A percentile compares a stretch with the other conserved stretches of the same genome.
Evolutionary conservation across 2,888 invertebrate species (phyloP).

Genomic region (Ctena decussata): DNA sequence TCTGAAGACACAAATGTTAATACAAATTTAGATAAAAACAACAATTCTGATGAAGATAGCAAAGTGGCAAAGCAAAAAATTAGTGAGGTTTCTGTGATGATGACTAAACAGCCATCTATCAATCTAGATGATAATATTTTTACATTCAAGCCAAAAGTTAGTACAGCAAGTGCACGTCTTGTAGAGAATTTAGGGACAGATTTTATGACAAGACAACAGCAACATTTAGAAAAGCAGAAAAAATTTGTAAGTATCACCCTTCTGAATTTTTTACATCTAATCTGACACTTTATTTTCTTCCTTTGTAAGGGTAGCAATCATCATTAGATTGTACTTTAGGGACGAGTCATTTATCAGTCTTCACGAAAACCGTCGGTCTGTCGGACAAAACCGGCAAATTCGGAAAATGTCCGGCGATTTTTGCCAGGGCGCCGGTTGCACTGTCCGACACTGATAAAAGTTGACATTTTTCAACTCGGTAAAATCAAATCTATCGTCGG

Average conservation of each 20-base stretch:
- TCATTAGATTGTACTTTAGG: too few species aligned
- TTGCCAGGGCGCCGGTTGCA: too few species aligned
- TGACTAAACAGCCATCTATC: constrained; percentile 66
- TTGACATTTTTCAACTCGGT: too few species aligned
- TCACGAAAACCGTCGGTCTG: too few species aligned
- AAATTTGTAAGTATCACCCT: constrained; percentile 78
- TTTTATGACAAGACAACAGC: constrained; percentile 82
- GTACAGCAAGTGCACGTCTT: constrained; percentile 77
- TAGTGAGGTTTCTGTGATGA: constrained; percentile 20
- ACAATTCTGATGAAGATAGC: neutral
- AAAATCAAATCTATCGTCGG: too few species aligned
- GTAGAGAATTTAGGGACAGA: constrained; percentile 80
- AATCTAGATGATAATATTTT: constrained; percentile 78
- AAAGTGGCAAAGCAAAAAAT: neutral
- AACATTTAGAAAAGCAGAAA: constrained; percentile 80
- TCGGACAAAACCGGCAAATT: too few species aligned
- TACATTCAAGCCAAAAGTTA: constrained; percentile 81
- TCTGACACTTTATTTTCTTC: neutral
- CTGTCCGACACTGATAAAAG: too few species aligned
- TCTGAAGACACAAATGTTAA: neutral
- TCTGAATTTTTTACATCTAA: too few species aligned
- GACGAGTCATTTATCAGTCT: too few species aligned
- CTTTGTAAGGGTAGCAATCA: too few species aligned
- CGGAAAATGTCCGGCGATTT: too few species aligned
- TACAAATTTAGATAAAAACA: neutral